Base-by-base conservation (phyloP, 2,888 invertebrate genomes). In the Lysandra bellargus region DNA sequence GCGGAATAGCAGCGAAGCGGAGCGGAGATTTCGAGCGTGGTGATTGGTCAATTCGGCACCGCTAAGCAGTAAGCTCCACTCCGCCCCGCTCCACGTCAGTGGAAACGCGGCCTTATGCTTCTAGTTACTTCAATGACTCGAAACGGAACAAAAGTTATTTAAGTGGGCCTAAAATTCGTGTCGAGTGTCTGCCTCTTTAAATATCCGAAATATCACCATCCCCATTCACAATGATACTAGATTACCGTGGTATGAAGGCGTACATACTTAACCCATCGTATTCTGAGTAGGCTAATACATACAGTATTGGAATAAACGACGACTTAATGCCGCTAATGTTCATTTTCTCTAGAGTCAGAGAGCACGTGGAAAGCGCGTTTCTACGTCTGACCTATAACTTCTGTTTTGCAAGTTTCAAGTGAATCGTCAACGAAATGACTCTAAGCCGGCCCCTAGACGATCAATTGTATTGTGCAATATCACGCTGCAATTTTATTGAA, bases 311-410 rank as follows among this genome's bases (percentile, higher is more conserved):
- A 37, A 37, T 33, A 69, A 69, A 69, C 12, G 64, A 69, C 64
- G 2, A 33, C 30, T 61, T 61, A 61, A 9, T 61, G 30, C 30
- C 30, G 64, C n/a, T 33, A 69, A 69, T 37, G 69, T 69, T 57
- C 57, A 57, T 57, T 69, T 69, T 37, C 69, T 69, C 69, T 5
- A 33, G 33, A 33, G 33, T 69, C 69, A 69, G 69, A 69, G 69
- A 23, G 69, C 69, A 37, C 5, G 69, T 69, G 69, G 69, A 69
- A 69, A 69, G 69, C 69, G 37, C 33, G 69, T 69, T 69, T 69
- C 69, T 69, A 33, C 69, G 33, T 69, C 37, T 69, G 69, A 69
- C 69, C 69, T 69, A 33, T 69, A 64, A 33, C 69, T 69, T 69
- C 69, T 69, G 69, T 69, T 30, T 69, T 69, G 69, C 69, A 14